Evolutionary conservation across 2,888 invertebrate genomes (phyloP).

Genomic region (Campaea margaritaria): DNA sequence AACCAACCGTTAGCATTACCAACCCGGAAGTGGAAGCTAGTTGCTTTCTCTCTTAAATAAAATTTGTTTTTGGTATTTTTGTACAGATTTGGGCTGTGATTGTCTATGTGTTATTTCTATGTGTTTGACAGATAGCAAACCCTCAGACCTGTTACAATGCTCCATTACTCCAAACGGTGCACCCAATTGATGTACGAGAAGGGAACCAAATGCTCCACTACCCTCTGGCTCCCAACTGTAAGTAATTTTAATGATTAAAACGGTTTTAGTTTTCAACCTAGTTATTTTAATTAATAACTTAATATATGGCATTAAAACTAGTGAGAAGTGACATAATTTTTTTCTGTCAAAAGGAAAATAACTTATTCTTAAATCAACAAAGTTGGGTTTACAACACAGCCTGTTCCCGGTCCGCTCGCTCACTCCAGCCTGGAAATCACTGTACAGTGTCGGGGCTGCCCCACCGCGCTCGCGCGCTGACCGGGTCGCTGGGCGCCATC

Average conservation of each 20-base stretch:
- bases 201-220: constrained; percentile 60
- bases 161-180: constrained; percentile 72
- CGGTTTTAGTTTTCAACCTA: no score
- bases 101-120: background rate
- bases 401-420: no score
- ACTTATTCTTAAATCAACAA: no score
- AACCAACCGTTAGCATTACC: no score
- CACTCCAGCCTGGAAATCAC: no score
- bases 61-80: background rate
- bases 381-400: no score
- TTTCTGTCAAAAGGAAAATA: no score
- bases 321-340: no score
- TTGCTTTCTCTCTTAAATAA: no score
- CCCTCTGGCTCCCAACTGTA: constrained; percentile 67
- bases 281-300: background rate
- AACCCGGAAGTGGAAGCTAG: no score
- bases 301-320: background rate
- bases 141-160: constrained; percentile 75
- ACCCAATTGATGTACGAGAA: constrained; percentile 61
- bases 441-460: constrained; percentile 59
- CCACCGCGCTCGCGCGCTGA: constrained; percentile 51
- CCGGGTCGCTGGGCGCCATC: constrained; percentile 80
- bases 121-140: constrained; percentile 64
- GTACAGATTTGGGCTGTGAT: background rate
- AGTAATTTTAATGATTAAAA: constrained; percentile 28